Percentiles rank a stretch among this genome's conserved stretches.
Evolutionary conservation across 2,113 vertebrate species (phyloP).

Genomic region (Callipepla squamata): DNA sequence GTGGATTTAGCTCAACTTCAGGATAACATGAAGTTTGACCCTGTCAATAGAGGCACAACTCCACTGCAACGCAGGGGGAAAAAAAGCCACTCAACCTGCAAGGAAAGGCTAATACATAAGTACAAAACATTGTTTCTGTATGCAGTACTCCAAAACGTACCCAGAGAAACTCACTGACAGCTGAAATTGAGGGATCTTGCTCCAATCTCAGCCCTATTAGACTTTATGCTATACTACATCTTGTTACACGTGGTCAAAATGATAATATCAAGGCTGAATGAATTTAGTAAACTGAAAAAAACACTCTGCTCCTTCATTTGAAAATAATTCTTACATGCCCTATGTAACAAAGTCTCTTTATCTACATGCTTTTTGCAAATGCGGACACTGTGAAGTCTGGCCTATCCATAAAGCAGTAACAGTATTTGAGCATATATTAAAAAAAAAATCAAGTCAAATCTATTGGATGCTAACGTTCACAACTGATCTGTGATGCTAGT

Average conservation of each 20-base stretch:
- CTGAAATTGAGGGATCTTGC: no score
- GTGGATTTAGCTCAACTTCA: not conserved
- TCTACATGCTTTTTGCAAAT: not conserved
- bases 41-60: not conserved
- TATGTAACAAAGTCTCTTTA: not conserved
- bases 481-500: not conserved
- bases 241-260: not conserved
- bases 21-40: not conserved
- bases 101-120: not conserved
- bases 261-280: not conserved
- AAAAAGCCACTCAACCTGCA: not conserved
- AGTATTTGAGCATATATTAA: not conserved
- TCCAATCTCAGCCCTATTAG: not conserved
- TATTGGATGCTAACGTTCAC: not conserved
- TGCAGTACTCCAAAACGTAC: not conserved
- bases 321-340: not conserved
- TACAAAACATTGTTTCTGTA: not conserved
- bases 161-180: not conserved
- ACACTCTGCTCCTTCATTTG: not conserved
- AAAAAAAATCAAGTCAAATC: not conserved
- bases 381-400: not conserved
- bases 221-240: not conserved
- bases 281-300: not conserved
- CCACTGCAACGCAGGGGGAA: not conserved
- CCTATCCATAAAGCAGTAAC: not conserved